A percentile compares a stretch with the other conserved stretches of the same genome.
Evolutionary conservation across 1,140 invertebrate species (phyloP).

Genomic region (Micrasema longulum): DNA sequence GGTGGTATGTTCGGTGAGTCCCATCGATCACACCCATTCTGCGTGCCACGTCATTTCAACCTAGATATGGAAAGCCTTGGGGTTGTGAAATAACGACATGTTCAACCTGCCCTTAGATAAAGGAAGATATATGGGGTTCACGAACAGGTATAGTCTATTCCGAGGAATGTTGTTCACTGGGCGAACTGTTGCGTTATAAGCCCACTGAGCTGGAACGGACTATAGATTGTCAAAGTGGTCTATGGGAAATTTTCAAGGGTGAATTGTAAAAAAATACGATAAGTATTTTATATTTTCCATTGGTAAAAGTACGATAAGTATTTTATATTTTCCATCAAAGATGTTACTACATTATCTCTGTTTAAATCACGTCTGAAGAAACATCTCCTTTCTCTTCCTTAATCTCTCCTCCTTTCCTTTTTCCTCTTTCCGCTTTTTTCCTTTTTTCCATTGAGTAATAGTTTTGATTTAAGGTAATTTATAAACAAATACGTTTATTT

Average conservation of each 20-base stretch:
- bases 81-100: slow-evolving; percentile 7
- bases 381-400: too few relatives aligned
- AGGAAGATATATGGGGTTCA: slow-evolving; percentile 11
- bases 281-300: too few relatives aligned
- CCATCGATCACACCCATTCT: slow-evolving; percentile 13
- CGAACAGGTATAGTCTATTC: slow-evolving; percentile 19
- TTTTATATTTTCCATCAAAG: too few relatives aligned
- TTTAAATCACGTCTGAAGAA: too few relatives aligned
- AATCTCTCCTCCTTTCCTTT: too few relatives aligned
- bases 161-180: neutral
- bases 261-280: neutral
- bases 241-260: slow-evolving; percentile 1
- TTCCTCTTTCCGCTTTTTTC: too few relatives aligned
- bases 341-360: too few relatives aligned
- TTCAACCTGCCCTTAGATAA: slow-evolving; percentile 3
- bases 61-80: slow-evolving; percentile 14
- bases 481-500: too few relatives aligned
- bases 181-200: slow-evolving; percentile 12
- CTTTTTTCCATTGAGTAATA: too few relatives aligned
- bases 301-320: too few relatives aligned
- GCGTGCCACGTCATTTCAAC: slow-evolving; percentile 15
- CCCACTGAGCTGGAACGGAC: neutral
- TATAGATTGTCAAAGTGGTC: neutral
- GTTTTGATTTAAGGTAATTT: too few relatives aligned
- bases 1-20: neutral